phyloP scores from a whole-genome alignment of 2,888 invertebrate genomes.

The Cephus spinipes region DNA sequence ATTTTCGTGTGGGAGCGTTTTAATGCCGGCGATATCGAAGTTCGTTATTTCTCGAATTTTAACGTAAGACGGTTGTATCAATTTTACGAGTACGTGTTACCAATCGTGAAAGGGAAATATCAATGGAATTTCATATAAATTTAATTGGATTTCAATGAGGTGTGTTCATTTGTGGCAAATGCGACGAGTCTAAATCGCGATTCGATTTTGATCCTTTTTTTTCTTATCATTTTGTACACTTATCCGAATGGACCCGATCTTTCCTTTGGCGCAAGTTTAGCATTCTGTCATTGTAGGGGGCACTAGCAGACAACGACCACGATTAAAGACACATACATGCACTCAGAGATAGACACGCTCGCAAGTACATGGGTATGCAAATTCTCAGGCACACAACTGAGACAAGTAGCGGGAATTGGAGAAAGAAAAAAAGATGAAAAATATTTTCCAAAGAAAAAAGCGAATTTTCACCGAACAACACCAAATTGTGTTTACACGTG shows the following conservation, averaged over 20 bases:
- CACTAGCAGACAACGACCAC: not conserved
- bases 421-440: not conserved
- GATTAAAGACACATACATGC: not conserved
- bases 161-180: not conserved
- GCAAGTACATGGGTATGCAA: not conserved
- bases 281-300: not conserved
- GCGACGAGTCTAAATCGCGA: not conserved
- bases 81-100: not conserved
- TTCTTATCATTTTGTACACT: not conserved
- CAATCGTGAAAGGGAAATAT: not conserved
- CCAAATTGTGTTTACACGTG: conserved; percentile 35
- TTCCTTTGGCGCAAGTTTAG: not conserved
- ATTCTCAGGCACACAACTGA: conserved; percentile 29
- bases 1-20: not conserved
- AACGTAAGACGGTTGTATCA: not conserved
- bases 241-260: not conserved
- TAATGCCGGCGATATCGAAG: not conserved
- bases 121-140: too few relatives aligned
- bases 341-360: not conserved
- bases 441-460: not conserved
- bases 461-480: not conserved
- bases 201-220: not conserved
- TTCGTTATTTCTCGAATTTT: not conserved
- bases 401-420: conserved; percentile 47
- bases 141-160: too few relatives aligned